Base-by-base conservation (phyloP, 2,888 invertebrate genomes). In the Pteria penguin region DNA sequence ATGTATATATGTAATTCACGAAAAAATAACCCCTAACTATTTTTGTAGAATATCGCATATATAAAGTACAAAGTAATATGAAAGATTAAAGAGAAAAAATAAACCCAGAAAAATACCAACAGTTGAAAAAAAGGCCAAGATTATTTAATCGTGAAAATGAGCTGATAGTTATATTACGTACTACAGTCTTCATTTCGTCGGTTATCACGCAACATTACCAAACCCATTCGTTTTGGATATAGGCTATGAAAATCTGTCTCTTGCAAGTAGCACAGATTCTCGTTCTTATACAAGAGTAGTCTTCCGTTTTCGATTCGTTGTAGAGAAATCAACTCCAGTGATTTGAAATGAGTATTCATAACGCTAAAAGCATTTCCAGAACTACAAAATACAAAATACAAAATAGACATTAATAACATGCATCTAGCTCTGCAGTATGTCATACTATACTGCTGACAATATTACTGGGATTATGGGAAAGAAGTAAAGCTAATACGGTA, bases 311-410 rank as follows among this genome's bases (percentile, higher is more conserved):
- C 27, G 24, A 73, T 73, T 45, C 31, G 22, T 61, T 36, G 32
- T n/a, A 73, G 67, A 14, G 67, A 67, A 22, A 55, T 73, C 58
- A 73, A 52, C 66, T 73, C 73, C 54, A 73, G 67, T 22, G 73
- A 73, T 11, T 61, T 67, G 27, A 73, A 33, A 8, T 67, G 60
- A 27, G 73, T 73, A 36, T 36, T 60, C 67, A 73, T 67, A 32
- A 67, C 63, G 54, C 67, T 73, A 33, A 73, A 60, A 36, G 73
- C 67, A 73, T 67, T 73, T 32, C 27, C 26, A 54, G 54, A 60
- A 52, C 73, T 73, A 66, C n/a, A 72, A 57, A 57, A 22, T 45
- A 45, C 8, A 45, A 8, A 45, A 45, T 14, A 14, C 45, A 45
- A n/a, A n/a, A n/a, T n/a, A n/a, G n/a, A n/a, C n/a, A n/a, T n/a